Evolutionary conservation across 2,113 vertebrate genomes (phyloP), one percentile per base, ranked within the genome.

Genomic region (Tringa solitaria): DNA sequence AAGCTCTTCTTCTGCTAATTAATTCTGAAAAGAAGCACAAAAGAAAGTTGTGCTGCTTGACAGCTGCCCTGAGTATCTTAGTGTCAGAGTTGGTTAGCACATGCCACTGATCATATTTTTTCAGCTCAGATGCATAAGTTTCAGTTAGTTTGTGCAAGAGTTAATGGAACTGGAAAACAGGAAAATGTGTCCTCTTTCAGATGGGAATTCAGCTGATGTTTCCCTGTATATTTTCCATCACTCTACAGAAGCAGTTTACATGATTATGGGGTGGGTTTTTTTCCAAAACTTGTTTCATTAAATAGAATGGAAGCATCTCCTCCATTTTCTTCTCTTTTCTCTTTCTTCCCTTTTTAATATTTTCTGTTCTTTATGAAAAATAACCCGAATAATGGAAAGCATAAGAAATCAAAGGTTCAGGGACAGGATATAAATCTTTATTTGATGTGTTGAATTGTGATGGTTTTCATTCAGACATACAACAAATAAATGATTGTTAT

Each of bases 1-100:
- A 90, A 72, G n/a, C 53, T 90, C 91, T 83, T 90, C 75, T 72
- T 84, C 86, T 79, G 51, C 73, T 98, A 98, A 97, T 97, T 98
- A 96, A 95, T 95, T 97, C 61, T 95, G 89, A 95, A 95, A 97
- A 94, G 82, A 96, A 93, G 82, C 76, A 75, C 4, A 41, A 89
- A 97, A 97, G 85, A 94, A 94, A 95, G 53, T 93, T 54, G 67
- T 84, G 92, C 72, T 95, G 32, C 60, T 97, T 97, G 93, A 98
- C 97, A 98, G 96, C 91, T 97, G 95, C 79, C 86, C 78, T 96
- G 88, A 76, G 87, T 94, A 92, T 94, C 85, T 89, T 57, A 51
- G 28, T 95, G 96, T 97, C 93, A 67, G 53, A 79, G 65, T 22
- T 87, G 93, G 84, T 96, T 98, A 98, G 75, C 86, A 93, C 86